These are phyloP conservation scores for Sebastes minor DNA, from an alignment of 2,797 vertebrate species.

Conservation along the genomic window DNA sequence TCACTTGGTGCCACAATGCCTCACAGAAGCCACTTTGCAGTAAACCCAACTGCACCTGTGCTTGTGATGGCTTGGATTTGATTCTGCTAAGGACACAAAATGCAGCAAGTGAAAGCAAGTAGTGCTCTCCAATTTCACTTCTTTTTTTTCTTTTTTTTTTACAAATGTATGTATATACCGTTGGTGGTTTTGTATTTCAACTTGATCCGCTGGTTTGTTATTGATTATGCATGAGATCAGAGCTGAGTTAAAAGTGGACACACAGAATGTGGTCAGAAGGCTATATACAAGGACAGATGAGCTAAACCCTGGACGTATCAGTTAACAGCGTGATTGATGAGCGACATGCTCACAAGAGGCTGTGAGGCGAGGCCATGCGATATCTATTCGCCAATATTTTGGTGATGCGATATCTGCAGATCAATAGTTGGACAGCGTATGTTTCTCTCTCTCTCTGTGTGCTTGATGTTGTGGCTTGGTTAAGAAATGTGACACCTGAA, in stretches of 20 bases:
- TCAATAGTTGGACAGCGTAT: constrained; percentile 60
- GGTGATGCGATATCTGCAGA: constrained; percentile 64
- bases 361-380: constrained; percentile 56
- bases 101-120: constrained; percentile 24
- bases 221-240: constrained; percentile 39
- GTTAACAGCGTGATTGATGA: constrained; percentile 62
- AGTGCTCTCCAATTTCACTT: constrained; percentile 11
- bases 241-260: constrained; percentile 45
- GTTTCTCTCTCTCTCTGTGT: constrained; percentile 36
- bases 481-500: constrained; percentile 56
- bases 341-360: constrained; percentile 34
- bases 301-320: constrained; percentile 37
- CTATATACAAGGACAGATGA: constrained; percentile 42
- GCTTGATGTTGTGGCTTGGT: constrained; percentile 26
- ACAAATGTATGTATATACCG: constrained; percentile 46
- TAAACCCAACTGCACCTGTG: neutral
- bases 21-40: neutral
- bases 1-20: constrained; percentile 6
- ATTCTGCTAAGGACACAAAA: neutral
- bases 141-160: neutral
- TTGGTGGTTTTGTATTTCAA: constrained; percentile 55
- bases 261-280: constrained; percentile 56
- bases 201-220: constrained; percentile 23
- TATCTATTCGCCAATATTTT: constrained; percentile 60
- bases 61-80: neutral